phyloP scores from a whole-genome alignment of 1,140 invertebrate genomes.

The Scylla paramamosain region DNA sequence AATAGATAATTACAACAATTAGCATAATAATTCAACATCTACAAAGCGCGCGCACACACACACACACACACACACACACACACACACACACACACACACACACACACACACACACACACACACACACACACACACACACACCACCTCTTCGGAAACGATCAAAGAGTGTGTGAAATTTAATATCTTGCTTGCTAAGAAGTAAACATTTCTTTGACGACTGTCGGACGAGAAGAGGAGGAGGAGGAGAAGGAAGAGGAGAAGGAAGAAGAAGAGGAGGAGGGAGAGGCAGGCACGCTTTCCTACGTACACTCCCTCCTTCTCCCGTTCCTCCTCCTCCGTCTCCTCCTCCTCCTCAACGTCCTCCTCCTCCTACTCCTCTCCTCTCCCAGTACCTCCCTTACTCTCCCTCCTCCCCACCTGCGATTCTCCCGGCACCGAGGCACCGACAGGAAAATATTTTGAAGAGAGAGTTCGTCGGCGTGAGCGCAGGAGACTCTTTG shows the following conservation, averaged over 20 bases:
- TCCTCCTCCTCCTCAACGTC: no score
- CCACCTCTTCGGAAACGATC: slow-evolving; percentile 36
- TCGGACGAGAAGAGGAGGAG: not conserved
- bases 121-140: slow-evolving; percentile 47
- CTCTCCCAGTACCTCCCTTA: not conserved
- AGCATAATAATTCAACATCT: no score
- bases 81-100: slow-evolving; percentile 42
- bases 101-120: slow-evolving; percentile 32
- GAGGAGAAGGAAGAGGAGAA: not conserved
- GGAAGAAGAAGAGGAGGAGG: not conserved
- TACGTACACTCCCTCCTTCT: not conserved
- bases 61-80: slow-evolving; percentile 32
- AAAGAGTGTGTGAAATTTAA: slow-evolving; percentile 67
- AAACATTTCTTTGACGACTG: slow-evolving; percentile 62
- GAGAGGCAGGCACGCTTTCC: not conserved
- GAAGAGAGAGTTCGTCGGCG: no score
- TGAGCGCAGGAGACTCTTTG: no score
- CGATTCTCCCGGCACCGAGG: no score
- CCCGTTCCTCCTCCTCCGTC: not conserved
- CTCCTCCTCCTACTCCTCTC: not conserved
- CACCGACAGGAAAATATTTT: no score
- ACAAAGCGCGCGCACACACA: not conserved
- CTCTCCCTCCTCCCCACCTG: not conserved
- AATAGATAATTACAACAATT: no score
- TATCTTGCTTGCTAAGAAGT: slow-evolving; percentile 62